Base-by-base conservation (phyloP, 2,888 invertebrate genomes). In the Saturnia japonica region DNA sequence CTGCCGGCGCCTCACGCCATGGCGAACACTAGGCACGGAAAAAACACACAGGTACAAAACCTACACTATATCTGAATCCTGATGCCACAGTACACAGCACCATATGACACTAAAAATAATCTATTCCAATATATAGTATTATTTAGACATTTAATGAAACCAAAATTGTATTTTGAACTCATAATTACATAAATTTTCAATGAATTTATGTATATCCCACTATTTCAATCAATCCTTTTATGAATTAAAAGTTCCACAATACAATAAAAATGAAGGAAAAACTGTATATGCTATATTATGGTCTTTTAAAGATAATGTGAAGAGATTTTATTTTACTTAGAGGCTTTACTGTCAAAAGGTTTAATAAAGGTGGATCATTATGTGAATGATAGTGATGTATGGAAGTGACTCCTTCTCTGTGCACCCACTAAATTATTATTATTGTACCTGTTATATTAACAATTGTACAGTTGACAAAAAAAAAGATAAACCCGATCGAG, bases 11-110 rank as follows among this genome's bases (percentile, higher is more conserved):
- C 94, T 78, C 93, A 94, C 94, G 93, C 94, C 83, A 94, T 94
- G 94, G 93, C 94, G 80, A 94, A 88, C 87, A 85, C 91, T 76
- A 88, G 94, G 84, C 94, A 94, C 85, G 97, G 97, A 91, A 97
- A 97, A 95, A 92, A 91, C 76, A 95, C 97, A 88, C 96, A 96
- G 93, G 94, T 93, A 85, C 73, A 76, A 78, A 76, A 68, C 64
- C 19, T 40, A 40, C 51, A 54, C 7, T 40, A 57, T 68, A 66
- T 19, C 62, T 66, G 1, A 34, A 45, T 66, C 51, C 51, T 66
- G 66, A 22, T 67, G 66, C 54, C 14, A 57, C 12, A 7, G 1
- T 19, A 51, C 22, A 25, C 9, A 64, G n/a, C n/a, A 64, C 40
- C 40, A 64, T 40, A 40, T 64, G 34, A 64, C 64, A 34, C 40